Evolutionary conservation across 2,888 invertebrate genomes (phyloP), one percentile per base, ranked within the genome.

Genomic region (Pheosia tremula): DNA sequence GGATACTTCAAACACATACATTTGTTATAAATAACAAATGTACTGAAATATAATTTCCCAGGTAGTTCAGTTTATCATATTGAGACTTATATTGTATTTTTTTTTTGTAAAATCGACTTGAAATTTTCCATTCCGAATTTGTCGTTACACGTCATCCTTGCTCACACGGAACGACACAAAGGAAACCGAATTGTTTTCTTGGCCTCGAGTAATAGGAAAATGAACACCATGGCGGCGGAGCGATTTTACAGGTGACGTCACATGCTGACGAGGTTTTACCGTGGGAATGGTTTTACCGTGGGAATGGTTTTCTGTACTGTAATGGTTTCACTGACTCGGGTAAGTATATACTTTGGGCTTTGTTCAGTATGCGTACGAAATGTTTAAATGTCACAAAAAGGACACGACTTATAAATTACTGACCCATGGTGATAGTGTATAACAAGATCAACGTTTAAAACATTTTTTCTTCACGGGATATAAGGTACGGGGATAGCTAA

Each of bases 191-290:
- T 58, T 76, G 74, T 68, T 76, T 71, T 74, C 77, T 74, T 74
- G 74, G 63, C 61, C 62, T 50, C 66, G 72, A 68, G 71, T 76
- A 74, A 75, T 76, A 74, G 74, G 67, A 76, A 75, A 74, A 71
- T 75, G 68, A 76, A 74, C 63, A 55, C 37, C 7, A 10, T 37
- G 52, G 3, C 36, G 37, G 37, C 37, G 11, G 5, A 4, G 37
- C 5, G 10, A 53, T 37, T 37, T 53, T 53, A 37, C 11, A 38
- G 53, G 4, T 53, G 53, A 53, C 53, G 53, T 53, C 8, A 53
- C 37, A 37, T 53, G 53, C 37, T 53, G 37, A 11, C 53, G 11
- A 53, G 53, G 9, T 4, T 47, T 47, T 47, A 47, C 24, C 24
- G 9, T 24, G 24, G 24, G 24, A 50, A 50, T 50, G n/a, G 11